These are phyloP conservation scores for Halocynthia roretzi DNA, from an alignment of 23 tunicate species.

Conservation along the genomic window DNA sequence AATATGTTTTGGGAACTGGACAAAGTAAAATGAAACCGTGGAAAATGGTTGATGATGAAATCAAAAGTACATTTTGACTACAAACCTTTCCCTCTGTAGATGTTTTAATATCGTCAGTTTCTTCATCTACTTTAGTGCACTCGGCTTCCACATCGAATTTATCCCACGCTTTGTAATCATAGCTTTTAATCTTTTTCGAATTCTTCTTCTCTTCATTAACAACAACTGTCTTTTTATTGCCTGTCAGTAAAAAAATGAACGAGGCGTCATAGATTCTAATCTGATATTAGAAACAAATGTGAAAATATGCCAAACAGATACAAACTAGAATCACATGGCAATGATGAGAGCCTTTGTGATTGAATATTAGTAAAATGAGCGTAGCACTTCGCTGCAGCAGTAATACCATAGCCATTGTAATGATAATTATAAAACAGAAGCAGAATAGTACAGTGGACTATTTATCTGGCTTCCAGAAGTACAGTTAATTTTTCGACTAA, in stretches of 20 bases:
- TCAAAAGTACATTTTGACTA: not conserved
- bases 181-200: slow-evolving; percentile 42
- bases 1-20: not conserved
- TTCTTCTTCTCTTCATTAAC: slow-evolving; percentile 15
- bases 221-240: not conserved
- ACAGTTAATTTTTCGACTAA: too few relatives aligned
- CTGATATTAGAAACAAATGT: too few relatives aligned
- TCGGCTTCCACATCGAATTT: slow-evolving; percentile 84
- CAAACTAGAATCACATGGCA: too few relatives aligned
- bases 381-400: too few relatives aligned
- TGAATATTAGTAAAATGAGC: too few relatives aligned
- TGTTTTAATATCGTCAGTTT: not conserved
- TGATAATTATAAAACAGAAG: too few relatives aligned
- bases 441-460: too few relatives aligned
- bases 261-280: too few relatives aligned
- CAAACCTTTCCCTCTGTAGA: not conserved
- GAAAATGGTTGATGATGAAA: not conserved
- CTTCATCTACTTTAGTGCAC: slow-evolving; percentile 70
- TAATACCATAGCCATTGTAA: too few relatives aligned
- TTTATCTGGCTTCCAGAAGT: too few relatives aligned
- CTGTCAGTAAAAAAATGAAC: not conserved
- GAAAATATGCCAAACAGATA: too few relatives aligned
- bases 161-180: slow-evolving; percentile 87
- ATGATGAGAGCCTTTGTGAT: too few relatives aligned
- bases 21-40: not conserved